Percentiles rank a stretch among this genome's conserved stretches.
Evolutionary conservation across 2,797 vertebrate species (phyloP).

Genomic region (Falco columbarius): DNA sequence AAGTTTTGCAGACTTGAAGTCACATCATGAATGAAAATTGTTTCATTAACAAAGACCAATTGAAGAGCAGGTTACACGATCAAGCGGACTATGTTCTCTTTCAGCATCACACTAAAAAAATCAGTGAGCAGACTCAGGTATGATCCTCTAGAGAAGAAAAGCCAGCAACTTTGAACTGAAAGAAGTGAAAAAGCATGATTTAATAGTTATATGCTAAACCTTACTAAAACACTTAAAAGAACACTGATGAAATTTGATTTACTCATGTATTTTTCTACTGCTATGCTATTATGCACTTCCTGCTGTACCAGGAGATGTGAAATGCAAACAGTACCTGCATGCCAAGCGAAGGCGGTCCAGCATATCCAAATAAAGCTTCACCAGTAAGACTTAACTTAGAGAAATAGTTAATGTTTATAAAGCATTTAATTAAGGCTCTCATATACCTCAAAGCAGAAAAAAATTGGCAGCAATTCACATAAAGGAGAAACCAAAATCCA

Average conservation of each 20-base stretch:
- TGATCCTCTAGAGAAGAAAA: neutral
- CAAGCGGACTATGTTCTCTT: accelerated
- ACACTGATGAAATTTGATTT: neutral
- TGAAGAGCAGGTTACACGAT: neutral
- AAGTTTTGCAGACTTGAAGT: neutral
- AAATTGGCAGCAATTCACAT: neutral
- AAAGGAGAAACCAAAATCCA: neutral
- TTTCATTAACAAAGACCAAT: neutral
- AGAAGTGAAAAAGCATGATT: neutral
- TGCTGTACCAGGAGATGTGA: neutral
- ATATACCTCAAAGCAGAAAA: neutral
- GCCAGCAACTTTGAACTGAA: neutral
- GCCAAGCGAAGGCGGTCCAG: neutral
- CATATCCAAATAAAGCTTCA: neutral
- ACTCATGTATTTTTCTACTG: neutral
- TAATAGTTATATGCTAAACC: neutral
- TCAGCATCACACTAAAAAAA: neutral
- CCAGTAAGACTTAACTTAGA: neutral
- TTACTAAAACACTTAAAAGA: neutral
- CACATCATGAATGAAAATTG: neutral
- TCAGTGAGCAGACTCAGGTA: neutral
- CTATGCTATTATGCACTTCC: neutral
- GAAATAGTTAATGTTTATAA: neutral
- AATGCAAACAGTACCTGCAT: neutral
- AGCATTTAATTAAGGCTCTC: neutral